Conservation (phyloP, 2,797 vertebrate species). For the Hippopotamyrus pictus region DNA sequence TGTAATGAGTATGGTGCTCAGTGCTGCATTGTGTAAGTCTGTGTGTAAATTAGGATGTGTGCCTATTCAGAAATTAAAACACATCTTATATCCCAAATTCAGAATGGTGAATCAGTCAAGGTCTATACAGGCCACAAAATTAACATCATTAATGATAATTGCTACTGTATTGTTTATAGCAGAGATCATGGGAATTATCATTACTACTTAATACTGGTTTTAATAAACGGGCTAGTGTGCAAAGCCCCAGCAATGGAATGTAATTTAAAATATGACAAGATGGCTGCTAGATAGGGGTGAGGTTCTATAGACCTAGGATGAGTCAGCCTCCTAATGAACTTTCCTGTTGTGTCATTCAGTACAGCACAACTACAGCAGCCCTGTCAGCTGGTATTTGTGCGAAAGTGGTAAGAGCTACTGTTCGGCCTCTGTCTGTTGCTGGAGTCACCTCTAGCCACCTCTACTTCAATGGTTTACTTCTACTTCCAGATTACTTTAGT, state of each 20-base stretch:
- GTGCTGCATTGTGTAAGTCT: background rate
- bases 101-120: background rate
- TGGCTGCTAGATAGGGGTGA: constrained; percentile 36
- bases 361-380: constrained; percentile 53
- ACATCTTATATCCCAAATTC: background rate
- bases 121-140: background rate
- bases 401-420: constrained; percentile 28
- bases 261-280: constrained; percentile 66
- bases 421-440: background rate
- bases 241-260: background rate
- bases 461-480: background rate
- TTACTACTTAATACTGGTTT: background rate
- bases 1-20: background rate
- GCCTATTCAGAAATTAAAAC: background rate
- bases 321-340: constrained; percentile 74
- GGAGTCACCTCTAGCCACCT: background rate
- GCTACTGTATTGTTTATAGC: background rate
- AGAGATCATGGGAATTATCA: background rate
- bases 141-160: background rate
- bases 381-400: constrained; percentile 50
- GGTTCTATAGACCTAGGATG: constrained; percentile 70
- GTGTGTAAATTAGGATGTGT: background rate
- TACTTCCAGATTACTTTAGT: background rate
- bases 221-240: background rate
- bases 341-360: constrained; percentile 67